Conservation (phyloP, 30 jellyfish, hydroid and myxozoan species). For the Hydractinia echinata region DNA sequence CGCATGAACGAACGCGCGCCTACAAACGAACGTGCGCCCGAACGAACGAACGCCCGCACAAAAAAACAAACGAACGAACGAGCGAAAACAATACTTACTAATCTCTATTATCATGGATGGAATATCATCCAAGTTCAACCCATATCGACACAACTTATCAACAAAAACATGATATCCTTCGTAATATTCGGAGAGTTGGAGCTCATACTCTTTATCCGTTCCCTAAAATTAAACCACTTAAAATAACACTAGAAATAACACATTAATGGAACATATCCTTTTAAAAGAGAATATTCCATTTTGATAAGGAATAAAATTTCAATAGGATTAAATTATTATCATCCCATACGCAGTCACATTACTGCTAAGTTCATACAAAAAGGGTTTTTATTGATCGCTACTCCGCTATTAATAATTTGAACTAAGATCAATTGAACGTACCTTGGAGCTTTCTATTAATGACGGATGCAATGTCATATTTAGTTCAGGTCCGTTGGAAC, state of each 20-base stretch:
- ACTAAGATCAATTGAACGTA: constrained; percentile 6
- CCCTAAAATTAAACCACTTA: constrained; percentile 33
- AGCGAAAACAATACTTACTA: constrained; percentile 46
- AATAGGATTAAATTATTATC: too few species aligned
- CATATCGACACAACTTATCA: constrained; percentile 93
- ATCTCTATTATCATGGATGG: constrained; percentile 74
- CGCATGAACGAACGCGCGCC: neutral
- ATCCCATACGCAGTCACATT: neutral
- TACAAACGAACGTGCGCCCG: neutral
- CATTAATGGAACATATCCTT: too few species aligned
- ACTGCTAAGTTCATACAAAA: neutral
- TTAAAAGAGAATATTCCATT: too few species aligned
- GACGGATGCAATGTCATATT: constrained; percentile 90
- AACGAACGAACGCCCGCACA: neutral
- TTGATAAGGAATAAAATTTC: too few species aligned
- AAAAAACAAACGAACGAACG: neutral
- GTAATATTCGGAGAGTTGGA: constrained; percentile 59
- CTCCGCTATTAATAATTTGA: too few species aligned
- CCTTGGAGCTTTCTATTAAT: constrained; percentile 69
- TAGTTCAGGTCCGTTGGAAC: constrained; percentile 69
- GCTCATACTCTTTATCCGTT: constrained; percentile 61
- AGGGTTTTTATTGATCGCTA: neutral
- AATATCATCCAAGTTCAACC: constrained; percentile 73
- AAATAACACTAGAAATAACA: too few species aligned
- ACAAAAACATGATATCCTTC: constrained; percentile 71